Percentiles rank a stretch among this genome's conserved stretches.
Evolutionary conservation across 2,797 vertebrate genomes (phyloP).

Genomic region (Columba guinea): DNA sequence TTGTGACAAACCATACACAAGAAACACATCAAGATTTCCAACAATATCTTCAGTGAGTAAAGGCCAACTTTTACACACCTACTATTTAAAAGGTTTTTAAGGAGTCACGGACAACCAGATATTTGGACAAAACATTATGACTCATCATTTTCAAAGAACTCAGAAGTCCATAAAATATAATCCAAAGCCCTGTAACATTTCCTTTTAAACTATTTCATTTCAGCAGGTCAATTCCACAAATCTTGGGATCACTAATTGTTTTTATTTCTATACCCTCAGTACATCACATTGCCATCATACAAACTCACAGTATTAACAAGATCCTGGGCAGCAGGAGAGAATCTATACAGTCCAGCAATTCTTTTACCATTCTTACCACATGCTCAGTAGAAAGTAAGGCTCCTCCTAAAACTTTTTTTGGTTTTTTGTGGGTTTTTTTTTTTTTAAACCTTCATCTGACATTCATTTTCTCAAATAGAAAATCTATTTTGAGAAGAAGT

Average conservation of each 20-base stretch:
- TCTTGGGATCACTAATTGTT: not conserved
- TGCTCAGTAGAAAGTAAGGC: not conserved
- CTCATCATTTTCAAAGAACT: not conserved
- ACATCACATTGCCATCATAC: not conserved
- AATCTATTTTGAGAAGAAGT: not conserved
- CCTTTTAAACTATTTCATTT: not conserved
- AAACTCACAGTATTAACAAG: not conserved
- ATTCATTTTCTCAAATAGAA: not conserved
- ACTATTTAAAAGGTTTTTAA: not conserved
- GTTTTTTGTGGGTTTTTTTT: not conserved
- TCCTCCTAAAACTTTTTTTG: not conserved
- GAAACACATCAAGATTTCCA: not conserved
- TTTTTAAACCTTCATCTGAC: not conserved
- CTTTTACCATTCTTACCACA: not conserved
- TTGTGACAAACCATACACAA: not conserved
- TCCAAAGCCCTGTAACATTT: not conserved
- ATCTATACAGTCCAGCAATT: not conserved
- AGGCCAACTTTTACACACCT: not conserved
- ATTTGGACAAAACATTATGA: not conserved
- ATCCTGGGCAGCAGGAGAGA: not conserved
- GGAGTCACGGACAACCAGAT: not conserved
- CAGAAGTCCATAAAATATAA: not conserved
- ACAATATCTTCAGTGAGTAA: not conserved
- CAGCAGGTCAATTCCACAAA: not conserved
- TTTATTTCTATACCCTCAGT: not conserved